These are phyloP conservation scores for Heliconius hermathena DNA, from an alignment of 1,140 invertebrate genomes.

Conservation along the genomic window DNA sequence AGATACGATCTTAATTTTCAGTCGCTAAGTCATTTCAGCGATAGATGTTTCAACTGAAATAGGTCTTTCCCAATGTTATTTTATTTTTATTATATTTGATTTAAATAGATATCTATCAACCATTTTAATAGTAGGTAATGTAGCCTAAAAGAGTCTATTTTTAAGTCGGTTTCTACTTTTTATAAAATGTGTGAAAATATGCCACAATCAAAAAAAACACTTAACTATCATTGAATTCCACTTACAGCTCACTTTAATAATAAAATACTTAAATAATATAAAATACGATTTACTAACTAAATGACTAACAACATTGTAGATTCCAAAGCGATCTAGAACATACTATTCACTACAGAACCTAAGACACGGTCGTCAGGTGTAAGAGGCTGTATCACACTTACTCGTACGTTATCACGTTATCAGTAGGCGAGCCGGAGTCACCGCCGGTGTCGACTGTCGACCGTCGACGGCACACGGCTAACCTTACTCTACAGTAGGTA, in stretches of 20 bases:
- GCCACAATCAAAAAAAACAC: too few relatives aligned
- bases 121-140: too few relatives aligned
- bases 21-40: not conserved
- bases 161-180: too few relatives aligned
- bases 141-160: too few relatives aligned
- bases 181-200: too few relatives aligned
- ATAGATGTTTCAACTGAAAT: not conserved
- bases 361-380: not conserved
- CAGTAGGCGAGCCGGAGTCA: constrained; percentile 43
- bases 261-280: too few relatives aligned
- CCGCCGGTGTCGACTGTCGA: constrained; percentile 37
- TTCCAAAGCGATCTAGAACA: not conserved
- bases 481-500: not conserved
- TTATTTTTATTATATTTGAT: too few relatives aligned
- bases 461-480: constrained; percentile 17
- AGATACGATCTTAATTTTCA: not conserved
- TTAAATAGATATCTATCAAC: too few relatives aligned
- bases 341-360: not conserved
- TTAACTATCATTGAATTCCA: too few relatives aligned
- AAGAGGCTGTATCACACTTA: not conserved
- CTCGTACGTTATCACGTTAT: constrained; percentile 54
- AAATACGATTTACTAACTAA: too few relatives aligned
- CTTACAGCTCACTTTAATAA: too few relatives aligned
- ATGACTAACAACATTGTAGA: too few relatives aligned
- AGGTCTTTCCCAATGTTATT: not conserved